Base-by-base conservation (phyloP, 2,797 vertebrate genomes). In the Nyctalus aviator region DNA sequence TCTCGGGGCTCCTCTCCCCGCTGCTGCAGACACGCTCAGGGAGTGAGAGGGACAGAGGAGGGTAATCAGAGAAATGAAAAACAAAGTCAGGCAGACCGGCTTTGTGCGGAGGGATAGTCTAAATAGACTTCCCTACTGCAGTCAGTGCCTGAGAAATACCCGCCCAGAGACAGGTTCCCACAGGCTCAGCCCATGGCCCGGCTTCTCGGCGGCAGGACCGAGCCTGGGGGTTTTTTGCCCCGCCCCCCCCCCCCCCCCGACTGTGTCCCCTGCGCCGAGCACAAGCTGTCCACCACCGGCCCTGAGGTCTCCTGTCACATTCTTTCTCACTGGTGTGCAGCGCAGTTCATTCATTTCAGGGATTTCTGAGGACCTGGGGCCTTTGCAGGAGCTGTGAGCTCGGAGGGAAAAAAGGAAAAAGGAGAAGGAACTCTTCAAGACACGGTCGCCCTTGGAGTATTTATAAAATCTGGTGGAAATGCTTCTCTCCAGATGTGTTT, bases 401-500 rank as follows among this genome's bases (percentile, higher is more conserved):
- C 8, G 0, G 8, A 14, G 4, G 48, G 46, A 50, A 84, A 87
- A 89, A 87, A 89, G 71, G 44, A 6, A 30, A 73, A 41, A 73
- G 69, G 69, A 92, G 76, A 77, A 50, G 82, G 76, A 48, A 46
- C 14, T 50, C 57, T 78, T 91, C 13, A 90, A 92, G 90, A 86
- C 96, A 97, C 93, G 37, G 82, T 17, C 72, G 93, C 96, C 94
- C 94, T 95, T 48, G 59, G 59, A 96, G 96, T 88, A 82, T 94
- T 97, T 97, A 30, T 95, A 94, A 97, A 94, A 95, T 83, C 91
- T 91, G 87, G 77, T 90, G 93, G 96, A 97, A 97, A 96, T 94
- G 44, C 93, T 95, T 88, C 87, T 73, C 97, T 97, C 97, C 97
- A 98, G 97, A 98, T 97, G 97, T 95, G 71, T 93, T 95, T 97